Percentiles rank a stretch among this genome's conserved stretches.
Conservation (phyloP, 2,113 vertebrate genomes). For the Corvus hawaiiensis region DNA sequence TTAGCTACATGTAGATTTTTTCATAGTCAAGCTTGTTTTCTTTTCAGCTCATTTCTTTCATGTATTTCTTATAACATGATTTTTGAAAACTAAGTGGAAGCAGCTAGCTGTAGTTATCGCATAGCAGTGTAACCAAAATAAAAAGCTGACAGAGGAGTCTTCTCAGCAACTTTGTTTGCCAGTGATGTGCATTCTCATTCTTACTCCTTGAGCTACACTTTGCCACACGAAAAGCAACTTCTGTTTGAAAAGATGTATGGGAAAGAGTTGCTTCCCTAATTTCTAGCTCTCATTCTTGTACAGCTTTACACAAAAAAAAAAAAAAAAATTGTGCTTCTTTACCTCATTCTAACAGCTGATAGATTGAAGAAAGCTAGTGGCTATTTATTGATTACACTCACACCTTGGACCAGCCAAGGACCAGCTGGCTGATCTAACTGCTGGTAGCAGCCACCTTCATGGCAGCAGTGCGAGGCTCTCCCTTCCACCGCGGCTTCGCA, state of each 20-base stretch:
- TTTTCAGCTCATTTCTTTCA: background rate
- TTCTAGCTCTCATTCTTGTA: background rate
- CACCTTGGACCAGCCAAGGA: background rate
- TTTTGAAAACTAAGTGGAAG: background rate
- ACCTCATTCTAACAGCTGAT: background rate
- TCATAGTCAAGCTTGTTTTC: background rate
- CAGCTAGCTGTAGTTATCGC: background rate
- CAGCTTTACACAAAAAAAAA: background rate
- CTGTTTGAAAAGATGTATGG: background rate
- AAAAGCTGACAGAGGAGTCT: background rate
- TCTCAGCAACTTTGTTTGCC: background rate
- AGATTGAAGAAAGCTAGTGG: background rate
- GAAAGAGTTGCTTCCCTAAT: background rate
- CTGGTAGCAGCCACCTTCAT: background rate
- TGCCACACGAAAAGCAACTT: accelerated
- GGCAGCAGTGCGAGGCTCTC: background rate
- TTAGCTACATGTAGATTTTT: background rate
- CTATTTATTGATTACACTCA: background rate
- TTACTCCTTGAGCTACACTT: background rate
- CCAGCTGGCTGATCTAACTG: background rate
- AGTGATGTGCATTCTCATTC: background rate
- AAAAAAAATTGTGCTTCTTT: background rate
- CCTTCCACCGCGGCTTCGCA: background rate
- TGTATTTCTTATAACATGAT: background rate
- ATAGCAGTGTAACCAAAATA: background rate